Evolutionary conservation across 1,140 invertebrate species (phyloP).

Genomic region (Lasioglossum albipes): DNA sequence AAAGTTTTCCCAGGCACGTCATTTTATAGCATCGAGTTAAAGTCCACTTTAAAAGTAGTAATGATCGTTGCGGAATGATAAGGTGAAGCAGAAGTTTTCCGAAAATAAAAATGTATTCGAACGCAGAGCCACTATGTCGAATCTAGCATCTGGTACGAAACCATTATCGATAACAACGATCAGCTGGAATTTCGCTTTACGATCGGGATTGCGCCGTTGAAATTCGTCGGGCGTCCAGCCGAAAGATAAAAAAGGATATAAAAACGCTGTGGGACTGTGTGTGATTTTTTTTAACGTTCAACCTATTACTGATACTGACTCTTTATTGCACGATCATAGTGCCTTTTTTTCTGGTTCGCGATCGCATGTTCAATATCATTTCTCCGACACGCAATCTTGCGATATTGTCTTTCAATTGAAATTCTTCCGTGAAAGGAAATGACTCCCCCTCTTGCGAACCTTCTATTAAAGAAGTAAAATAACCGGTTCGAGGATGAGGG

Average conservation of each 20-base stretch:
- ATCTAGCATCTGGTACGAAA: neutral
- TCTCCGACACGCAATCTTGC: neutral
- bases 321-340: neutral
- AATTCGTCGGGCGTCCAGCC: no score
- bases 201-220: no score
- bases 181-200: neutral
- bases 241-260: no score
- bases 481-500: neutral
- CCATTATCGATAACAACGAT: neutral
- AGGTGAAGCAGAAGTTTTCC: neutral
- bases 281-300: neutral
- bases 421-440: no score
- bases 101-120: neutral
- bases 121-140: neutral
- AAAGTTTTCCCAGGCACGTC: neutral
- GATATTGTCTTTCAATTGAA: constrained; percentile 1
- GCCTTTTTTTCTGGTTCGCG: neutral
- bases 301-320: neutral
- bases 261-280: no score
- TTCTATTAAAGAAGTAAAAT: constrained; percentile 3
- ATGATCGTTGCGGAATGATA: neutral
- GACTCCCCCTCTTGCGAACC: neutral
- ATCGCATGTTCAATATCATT: constrained; percentile 3
- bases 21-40: neutral
- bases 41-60: neutral